These are phyloP conservation scores for Batillaria attramentaria DNA, from an alignment of 1,140 invertebrate genomes.

Conservation along the genomic window DNA sequence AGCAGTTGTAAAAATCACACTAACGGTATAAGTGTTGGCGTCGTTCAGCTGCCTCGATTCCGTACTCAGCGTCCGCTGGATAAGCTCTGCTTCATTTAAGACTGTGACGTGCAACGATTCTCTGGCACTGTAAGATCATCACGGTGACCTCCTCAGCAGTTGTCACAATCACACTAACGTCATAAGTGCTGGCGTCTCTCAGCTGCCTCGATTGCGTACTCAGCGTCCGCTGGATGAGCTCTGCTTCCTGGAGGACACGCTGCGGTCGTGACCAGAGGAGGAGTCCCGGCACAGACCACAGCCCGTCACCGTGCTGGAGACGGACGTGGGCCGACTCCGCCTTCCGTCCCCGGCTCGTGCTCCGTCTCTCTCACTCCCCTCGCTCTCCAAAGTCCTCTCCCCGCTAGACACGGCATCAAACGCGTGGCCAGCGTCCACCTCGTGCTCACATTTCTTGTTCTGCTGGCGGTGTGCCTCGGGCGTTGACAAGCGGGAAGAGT, in stretches of 20 bases:
- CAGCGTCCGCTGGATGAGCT: background rate
- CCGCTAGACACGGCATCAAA: background rate
- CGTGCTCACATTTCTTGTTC: too few relatives aligned
- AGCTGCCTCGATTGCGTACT: too few relatives aligned
- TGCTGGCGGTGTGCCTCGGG: background rate
- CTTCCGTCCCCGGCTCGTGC: background rate
- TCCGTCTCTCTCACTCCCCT: too few relatives aligned
- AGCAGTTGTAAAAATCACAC: background rate
- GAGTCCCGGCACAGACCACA: background rate
- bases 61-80: background rate
- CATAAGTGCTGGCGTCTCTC: too few relatives aligned
- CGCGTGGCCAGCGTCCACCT: background rate
- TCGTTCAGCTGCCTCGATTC: too few relatives aligned
- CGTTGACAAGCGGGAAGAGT: slow-evolving; percentile 12
- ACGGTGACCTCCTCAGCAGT: too few relatives aligned
- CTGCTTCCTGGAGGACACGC: background rate
- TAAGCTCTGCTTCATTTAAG: background rate
- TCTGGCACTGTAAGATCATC: background rate
- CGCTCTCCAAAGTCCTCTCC: background rate
- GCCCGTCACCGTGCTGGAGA: too few relatives aligned
- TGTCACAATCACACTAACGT: background rate
- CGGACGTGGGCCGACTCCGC: background rate
- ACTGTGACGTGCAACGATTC: background rate
- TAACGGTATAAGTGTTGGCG: too few relatives aligned
- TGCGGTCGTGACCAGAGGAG: background rate